Conservation (phyloP, 2,797 vertebrate genomes). For the Poeciliopsis paucimaculata region DNA sequence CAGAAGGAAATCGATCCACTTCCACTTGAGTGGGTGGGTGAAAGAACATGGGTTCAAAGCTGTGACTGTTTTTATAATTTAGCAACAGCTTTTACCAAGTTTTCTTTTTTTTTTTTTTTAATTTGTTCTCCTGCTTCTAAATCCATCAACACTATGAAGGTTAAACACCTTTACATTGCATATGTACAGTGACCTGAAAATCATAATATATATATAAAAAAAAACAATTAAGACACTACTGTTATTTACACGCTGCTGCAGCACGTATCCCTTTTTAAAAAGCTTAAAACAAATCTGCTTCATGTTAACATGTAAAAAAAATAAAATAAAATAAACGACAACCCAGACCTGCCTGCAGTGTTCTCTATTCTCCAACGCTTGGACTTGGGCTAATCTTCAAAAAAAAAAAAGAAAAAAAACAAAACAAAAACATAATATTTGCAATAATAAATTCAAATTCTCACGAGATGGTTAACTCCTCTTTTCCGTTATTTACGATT, state of each 20-base stretch:
- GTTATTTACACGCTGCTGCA: slow-evolving; percentile 62
- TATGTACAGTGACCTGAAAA: slow-evolving; percentile 50
- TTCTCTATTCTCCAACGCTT: slow-evolving; percentile 28
- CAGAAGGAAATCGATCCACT: slow-evolving; percentile 60
- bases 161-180: slow-evolving; percentile 37
- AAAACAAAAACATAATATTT: too few species aligned
- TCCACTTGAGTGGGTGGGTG: slow-evolving; percentile 52
- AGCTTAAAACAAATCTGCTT: slow-evolving; percentile 52
- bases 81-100: slow-evolving; percentile 15
- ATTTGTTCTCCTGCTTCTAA: slow-evolving; percentile 37
- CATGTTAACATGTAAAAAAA: slow-evolving; percentile 16
- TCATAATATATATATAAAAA: slow-evolving; percentile 1
- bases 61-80: slow-evolving; percentile 25
- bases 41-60: slow-evolving; percentile 52
- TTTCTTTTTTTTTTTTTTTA: slow-evolving; percentile 9
- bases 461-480: slow-evolving; percentile 37
- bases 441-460: slow-evolving; percentile 62
- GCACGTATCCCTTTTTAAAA: slow-evolving; percentile 73
- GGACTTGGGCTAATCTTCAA: slow-evolving; percentile 17
- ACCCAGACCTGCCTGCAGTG: slow-evolving; percentile 50
- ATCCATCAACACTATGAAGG: slow-evolving; percentile 59
- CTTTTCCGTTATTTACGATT: slow-evolving; percentile 53
- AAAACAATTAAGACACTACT: slow-evolving; percentile 29
- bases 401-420: slow-evolving; percentile 40
- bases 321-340: slow-evolving; percentile 53